Base-by-base conservation (phyloP, 2,113 vertebrate genomes). In the Bufo bufo region DNA sequence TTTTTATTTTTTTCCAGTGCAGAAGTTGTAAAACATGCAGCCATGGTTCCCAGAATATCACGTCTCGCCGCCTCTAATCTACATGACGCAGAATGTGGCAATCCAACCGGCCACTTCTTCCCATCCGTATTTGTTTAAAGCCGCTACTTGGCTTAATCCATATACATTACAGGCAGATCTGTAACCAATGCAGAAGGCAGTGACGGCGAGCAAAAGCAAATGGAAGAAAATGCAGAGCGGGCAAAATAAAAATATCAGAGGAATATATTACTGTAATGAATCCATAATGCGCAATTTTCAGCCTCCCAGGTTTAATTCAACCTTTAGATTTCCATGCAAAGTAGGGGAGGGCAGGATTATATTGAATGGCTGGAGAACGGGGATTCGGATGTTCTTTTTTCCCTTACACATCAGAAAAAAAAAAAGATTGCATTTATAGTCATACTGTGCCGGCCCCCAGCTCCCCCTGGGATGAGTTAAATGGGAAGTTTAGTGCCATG, bases 11-110 rank as follows among this genome's bases (percentile, higher is more conserved):
- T 33, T 33, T 33, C 33, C 89, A 58, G 87, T 82, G 92, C 88
- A 85, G 77, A 91, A 63, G 74, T 87, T 91, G 90, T 92, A 93
- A 91, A 93, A 90, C 92, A 92, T 81, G 84, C 90, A 90, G 85
- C 80, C 90, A 90, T 90, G 61, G 82, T 90, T 93, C 80, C 93
- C 33, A 50, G 89, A 92, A 90, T 88, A 91, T 85, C 91, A 77
- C 72, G 65, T 87, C 91, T 89, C 92, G 80, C 77, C 89, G 90
- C 93, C 92, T 77, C 91, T 93, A 93, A 94, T 93, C 90, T 86
- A 89, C 81, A 49, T 91, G 90, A 89, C 85, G 45, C 54, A 85
- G 19, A 45, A 65, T n/a, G 19, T 80, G 58, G n/a, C 19, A 91
- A 87, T 23, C 89, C 10, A 4, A 81, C 61, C 56, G 54, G 89